phyloP scores from a whole-genome alignment of 1,140 invertebrate genomes.

The Anoplolepis gracilipes region DNA sequence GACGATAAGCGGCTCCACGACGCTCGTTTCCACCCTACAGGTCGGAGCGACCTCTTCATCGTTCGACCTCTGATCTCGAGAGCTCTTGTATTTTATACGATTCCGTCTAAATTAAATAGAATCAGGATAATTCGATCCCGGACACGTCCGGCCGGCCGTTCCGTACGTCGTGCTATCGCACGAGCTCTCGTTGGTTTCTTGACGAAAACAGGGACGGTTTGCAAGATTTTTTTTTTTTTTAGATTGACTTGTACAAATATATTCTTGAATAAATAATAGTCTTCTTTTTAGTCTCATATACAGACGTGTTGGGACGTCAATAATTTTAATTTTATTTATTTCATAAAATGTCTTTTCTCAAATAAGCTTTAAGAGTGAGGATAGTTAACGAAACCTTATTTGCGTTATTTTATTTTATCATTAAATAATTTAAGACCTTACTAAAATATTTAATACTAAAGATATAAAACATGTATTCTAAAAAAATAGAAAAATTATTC shows the following conservation, averaged over 20 bases:
- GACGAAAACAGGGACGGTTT: neutral
- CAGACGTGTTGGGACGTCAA: neutral
- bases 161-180: neutral
- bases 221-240: neutral
- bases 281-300: neutral
- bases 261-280: no score
- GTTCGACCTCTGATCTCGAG: slow-evolving; percentile 21
- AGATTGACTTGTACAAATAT: neutral
- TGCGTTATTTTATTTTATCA: neutral
- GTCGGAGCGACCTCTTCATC: slow-evolving; percentile 39
- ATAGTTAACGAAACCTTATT: neutral
- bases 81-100: slow-evolving; percentile 58
- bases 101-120: slow-evolving; percentile 68
- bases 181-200: neutral
- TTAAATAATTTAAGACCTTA: neutral
- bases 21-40: slow-evolving; percentile 37
- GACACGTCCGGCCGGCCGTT: slow-evolving; percentile 26
- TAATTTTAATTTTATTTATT: no score
- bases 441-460: neutral
- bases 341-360: neutral
- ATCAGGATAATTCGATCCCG: slow-evolving; percentile 52
- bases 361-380: neutral
- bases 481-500: no score
- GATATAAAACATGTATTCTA: neutral
- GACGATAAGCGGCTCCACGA: slow-evolving; percentile 47